A percentile compares a stretch with the other conserved stretches of the same genome.
phyloP scores from a whole-genome alignment of 2,797 vertebrate species.

The Neosilurus mollespiculum region DNA sequence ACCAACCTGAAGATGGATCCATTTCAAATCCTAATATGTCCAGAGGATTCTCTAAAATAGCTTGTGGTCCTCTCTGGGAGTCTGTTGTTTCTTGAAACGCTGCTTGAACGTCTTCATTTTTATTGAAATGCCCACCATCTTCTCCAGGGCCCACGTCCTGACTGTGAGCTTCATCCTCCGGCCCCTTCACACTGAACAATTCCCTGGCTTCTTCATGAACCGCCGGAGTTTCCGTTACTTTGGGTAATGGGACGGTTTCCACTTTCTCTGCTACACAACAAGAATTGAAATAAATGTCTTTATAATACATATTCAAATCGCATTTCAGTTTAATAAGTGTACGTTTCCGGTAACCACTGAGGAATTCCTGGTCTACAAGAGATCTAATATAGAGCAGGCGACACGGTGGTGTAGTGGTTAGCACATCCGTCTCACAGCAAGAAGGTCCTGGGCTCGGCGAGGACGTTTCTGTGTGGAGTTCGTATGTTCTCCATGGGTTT shows the following conservation, averaged over 20 bases:
- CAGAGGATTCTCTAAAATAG: constrained; percentile 66
- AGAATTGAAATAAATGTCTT: background rate
- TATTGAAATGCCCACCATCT: constrained; percentile 70
- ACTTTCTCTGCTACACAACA: constrained; percentile 34
- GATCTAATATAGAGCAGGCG: no score
- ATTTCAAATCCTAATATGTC: constrained; percentile 65
- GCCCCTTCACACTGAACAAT: constrained; percentile 26
- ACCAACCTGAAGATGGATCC: constrained; percentile 70
- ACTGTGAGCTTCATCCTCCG: constrained; percentile 42
- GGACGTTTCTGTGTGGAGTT: no score
- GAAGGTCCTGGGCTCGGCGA: no score
- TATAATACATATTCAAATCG: background rate
- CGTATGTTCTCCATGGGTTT: no score
- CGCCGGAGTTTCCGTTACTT: constrained; percentile 44
- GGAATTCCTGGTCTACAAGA: background rate
- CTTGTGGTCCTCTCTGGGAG: constrained; percentile 66
- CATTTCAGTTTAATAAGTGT: background rate
- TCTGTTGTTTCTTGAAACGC: constrained; percentile 63
- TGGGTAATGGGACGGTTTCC: constrained; percentile 45
- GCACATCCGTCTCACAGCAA: no score
- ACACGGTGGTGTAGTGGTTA: no score
- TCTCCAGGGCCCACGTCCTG: constrained; percentile 65
- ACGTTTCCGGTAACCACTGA: background rate
- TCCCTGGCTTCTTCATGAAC: constrained; percentile 45
- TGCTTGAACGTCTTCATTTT: constrained; percentile 70